phyloP scores from a whole-genome alignment of 2,113 vertebrate genomes.

The Dasyurus viverrinus region DNA sequence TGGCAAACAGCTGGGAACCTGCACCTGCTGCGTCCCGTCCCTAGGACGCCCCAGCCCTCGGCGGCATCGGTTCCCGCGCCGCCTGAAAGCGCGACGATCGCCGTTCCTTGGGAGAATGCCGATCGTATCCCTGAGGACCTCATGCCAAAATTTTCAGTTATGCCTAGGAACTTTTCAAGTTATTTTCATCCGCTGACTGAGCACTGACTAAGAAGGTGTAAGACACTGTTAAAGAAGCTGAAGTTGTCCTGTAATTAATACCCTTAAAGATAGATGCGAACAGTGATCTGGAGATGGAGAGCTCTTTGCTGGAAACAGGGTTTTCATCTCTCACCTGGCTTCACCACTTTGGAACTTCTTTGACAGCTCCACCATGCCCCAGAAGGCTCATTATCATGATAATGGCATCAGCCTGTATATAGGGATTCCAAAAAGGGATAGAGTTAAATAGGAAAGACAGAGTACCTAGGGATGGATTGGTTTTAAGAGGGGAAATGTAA shows the following conservation, averaged over 20 bases:
- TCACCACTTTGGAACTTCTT: background rate
- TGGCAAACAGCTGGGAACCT: accelerated
- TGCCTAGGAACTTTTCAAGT: background rate
- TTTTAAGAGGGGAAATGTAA: too few species aligned
- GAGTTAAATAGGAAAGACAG: too few species aligned
- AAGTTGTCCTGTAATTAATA: background rate
- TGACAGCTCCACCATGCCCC: background rate
- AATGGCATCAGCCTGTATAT: background rate
- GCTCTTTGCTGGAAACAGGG: background rate
- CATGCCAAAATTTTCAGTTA: background rate
- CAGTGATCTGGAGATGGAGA: background rate
- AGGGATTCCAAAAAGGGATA: too few species aligned
- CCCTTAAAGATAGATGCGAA: background rate
- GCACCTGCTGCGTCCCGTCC: background rate
- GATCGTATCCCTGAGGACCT: background rate
- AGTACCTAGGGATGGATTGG: too few species aligned
- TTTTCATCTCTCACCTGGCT: background rate
- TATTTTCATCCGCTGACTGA: background rate
- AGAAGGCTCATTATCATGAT: background rate
- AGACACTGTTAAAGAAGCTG: background rate
- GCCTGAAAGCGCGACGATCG: background rate
- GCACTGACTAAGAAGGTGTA: background rate
- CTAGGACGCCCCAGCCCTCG: background rate
- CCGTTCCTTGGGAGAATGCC: background rate
- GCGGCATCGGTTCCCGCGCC: background rate